These are phyloP conservation scores for Falco novaeseelandiae DNA, from an alignment of 2,797 vertebrate species.

Conservation along the genomic window DNA sequence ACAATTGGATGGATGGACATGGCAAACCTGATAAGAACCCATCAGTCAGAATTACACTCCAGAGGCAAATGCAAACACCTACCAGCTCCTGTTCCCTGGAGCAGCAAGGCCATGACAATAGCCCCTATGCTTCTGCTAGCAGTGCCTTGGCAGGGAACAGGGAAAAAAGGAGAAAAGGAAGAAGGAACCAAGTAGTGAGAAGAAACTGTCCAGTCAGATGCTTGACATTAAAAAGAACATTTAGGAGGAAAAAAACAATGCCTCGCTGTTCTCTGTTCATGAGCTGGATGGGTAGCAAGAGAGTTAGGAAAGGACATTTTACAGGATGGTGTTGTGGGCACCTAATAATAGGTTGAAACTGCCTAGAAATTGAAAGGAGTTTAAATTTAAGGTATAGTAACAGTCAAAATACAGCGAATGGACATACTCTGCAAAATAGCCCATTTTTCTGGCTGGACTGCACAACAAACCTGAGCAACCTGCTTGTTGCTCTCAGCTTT, in stretches of 20 bases:
- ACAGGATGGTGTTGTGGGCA: background rate
- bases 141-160: background rate
- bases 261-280: background rate
- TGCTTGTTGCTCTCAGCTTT: background rate
- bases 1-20: conserved; percentile 59
- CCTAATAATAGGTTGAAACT: background rate
- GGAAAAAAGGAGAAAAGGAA: background rate
- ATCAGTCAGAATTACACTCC: conserved; percentile 44
- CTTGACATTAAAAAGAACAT: background rate
- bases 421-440: background rate
- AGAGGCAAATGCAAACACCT: conserved; percentile 33
- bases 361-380: background rate
- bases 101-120: background rate
- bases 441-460: background rate
- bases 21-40: conserved; percentile 53
- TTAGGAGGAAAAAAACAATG: background rate
- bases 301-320: background rate
- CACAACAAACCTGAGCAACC: background rate
- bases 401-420: background rate
- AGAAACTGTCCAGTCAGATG: background rate
- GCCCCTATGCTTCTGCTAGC: background rate
- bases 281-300: background rate
- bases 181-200: background rate
- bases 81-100: background rate
- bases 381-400: background rate